A percentile compares a stretch with the other conserved stretches of the same genome.
phyloP scores from a whole-genome alignment of 64 coral and sea anemone species.

The Dendrophyllia cribrosa region DNA sequence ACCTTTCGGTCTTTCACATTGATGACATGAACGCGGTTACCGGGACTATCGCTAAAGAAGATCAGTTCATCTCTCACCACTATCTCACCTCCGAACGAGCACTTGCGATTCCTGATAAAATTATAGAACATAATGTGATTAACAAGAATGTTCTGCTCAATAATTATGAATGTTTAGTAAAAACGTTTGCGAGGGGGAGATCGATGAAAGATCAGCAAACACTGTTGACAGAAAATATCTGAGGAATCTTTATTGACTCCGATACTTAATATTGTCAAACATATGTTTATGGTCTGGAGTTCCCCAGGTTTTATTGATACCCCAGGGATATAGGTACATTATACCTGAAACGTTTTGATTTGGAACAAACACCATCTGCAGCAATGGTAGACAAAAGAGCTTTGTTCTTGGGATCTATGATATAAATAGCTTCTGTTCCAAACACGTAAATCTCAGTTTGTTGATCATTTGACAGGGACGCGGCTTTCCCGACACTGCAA shows the following conservation, averaged over 20 bases:
- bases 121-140: too few species aligned
- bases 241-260: too few species aligned
- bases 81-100: not conserved
- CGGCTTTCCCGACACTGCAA: not conserved
- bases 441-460: constrained; percentile 12
- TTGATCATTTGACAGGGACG: not conserved
- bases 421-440: constrained; percentile 37
- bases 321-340: too few species aligned
- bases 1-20: constrained; percentile 33
- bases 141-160: too few species aligned
- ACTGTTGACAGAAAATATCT: too few species aligned
- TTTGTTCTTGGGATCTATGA: constrained; percentile 52
- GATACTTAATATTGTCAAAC: too few species aligned
- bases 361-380: constrained; percentile 26
- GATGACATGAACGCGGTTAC: constrained; percentile 52
- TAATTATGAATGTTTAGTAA: too few species aligned
- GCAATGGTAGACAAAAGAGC: constrained; percentile 1
- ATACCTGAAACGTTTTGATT: constrained; percentile 5
- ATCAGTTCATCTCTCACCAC: constrained; percentile 3
- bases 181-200: not conserved
- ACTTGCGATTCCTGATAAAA: not conserved
- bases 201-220: not conserved
- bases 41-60: constrained; percentile 31
- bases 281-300: too few species aligned
- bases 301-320: too few species aligned